Base-by-base conservation (phyloP, 2,113 vertebrate species). In the Thamnophis sirtalis region DNA sequence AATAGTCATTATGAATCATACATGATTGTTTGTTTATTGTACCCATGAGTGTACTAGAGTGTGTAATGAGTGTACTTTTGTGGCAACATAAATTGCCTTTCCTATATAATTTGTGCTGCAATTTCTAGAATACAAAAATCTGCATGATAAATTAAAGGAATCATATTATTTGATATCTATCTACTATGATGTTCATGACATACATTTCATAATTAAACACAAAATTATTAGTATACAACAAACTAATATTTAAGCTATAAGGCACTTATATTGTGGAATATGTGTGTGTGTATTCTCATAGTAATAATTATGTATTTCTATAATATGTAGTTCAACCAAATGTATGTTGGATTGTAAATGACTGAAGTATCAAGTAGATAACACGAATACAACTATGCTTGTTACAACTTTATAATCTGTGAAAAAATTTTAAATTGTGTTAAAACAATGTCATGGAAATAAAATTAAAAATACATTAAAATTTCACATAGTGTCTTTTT, bases 1-100 rank as follows among this genome's bases (percentile, higher is more conserved):
- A 54, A 87, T 80, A 90, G 51, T 88, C 87, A 63, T 15, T 92
- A 92, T 86, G 90, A 95, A 91, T 95, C 94, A 94, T n/a, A 92
- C 89, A 95, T 89, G 53, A 93, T 93, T 85, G 87, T 86, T 94
- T 22, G 89, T 88, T 92, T 89, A 91, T 90, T 93, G 73, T 80
- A 24, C 89, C 90, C 89, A 91, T 86, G 56, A 91, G 53, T 73
- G 33, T 80, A 54, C 43, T 90, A 84, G 88, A 88, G 38, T 90
- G 55, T 84, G 58, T 92, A 84, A 92, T 85, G 91, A 89, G 87
- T 92, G 28, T 89, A 13, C 53, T 58, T 8, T 90, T 92, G 13
- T 0, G 0, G 53, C 89, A 93, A 28, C 60, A 28, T 24, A 84
- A 49, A 88, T 28, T 84, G 86, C 3, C 33, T 88, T 91, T 53